phyloP scores from a whole-genome alignment of 2,888 invertebrate species.

The Euspilapteryx auroguttella region DNA sequence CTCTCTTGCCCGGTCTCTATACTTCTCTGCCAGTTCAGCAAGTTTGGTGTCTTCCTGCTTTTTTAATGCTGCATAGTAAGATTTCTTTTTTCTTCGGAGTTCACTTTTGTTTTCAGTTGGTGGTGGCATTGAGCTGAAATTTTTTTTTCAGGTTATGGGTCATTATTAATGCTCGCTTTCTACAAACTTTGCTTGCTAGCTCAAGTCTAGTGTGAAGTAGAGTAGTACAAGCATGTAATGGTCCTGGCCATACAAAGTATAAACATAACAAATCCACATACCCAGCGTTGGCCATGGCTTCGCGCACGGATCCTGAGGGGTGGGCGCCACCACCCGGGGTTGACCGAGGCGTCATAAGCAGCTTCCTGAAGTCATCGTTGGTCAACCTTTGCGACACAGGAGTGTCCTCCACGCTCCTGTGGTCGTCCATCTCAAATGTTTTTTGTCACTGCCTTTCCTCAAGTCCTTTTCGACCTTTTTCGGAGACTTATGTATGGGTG shows the following conservation, averaged over 20 bases:
- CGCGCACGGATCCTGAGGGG: constrained; percentile 64
- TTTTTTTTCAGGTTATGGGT: too few species aligned
- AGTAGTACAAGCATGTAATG: too few species aligned
- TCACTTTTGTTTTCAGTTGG: constrained; percentile 77
- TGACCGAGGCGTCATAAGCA: constrained; percentile 91
- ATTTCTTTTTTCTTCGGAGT: constrained; percentile 89
- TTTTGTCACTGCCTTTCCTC: background rate
- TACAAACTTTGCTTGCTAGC: constrained; percentile 3
- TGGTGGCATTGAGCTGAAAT: constrained; percentile 43
- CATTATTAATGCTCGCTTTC: too few species aligned
- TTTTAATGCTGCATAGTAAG: constrained; percentile 91
- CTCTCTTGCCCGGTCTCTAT: constrained; percentile 89
- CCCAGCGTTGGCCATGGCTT: constrained; percentile 69
- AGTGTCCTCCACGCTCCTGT: constrained; percentile 54
- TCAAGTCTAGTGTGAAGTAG: constrained; percentile 16
- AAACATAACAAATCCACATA: too few species aligned
- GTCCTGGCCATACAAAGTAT: too few species aligned
- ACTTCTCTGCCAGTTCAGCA: constrained; percentile 91
- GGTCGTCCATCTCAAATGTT: constrained; percentile 44
- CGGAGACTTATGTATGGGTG: too few species aligned
- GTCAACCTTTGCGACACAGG: constrained; percentile 82
- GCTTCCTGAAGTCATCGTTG: constrained; percentile 95
- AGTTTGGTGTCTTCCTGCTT: constrained; percentile 94
- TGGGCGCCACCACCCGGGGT: constrained; percentile 61
- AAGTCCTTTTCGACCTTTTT: too few species aligned